Evolutionary conservation across 1,140 invertebrate genomes (phyloP).

Genomic region (Magallana angulata): DNA sequence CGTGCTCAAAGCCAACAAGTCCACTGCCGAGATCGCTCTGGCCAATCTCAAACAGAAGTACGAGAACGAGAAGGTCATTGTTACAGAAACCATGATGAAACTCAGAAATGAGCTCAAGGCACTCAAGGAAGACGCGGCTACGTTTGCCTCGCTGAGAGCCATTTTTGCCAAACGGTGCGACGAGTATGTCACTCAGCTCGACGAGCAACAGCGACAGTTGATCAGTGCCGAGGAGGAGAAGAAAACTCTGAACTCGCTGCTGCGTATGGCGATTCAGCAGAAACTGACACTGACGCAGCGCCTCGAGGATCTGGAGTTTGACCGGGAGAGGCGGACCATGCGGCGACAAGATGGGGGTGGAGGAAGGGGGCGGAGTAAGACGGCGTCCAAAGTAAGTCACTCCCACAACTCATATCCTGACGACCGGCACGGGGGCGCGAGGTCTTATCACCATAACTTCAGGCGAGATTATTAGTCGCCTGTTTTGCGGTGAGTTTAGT

Average conservation of each 20-base stretch:
- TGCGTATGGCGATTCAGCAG: slow-evolving; percentile 97
- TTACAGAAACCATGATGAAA: slow-evolving; percentile 98
- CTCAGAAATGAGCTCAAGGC: slow-evolving; percentile 95
- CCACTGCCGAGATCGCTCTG: slow-evolving; percentile 98
- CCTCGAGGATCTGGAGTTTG: slow-evolving; percentile 97
- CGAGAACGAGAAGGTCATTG: slow-evolving; percentile 98
- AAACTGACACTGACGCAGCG: slow-evolving; percentile 94
- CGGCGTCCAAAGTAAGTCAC: slow-evolving; percentile 76
- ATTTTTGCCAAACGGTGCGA: slow-evolving; percentile 99
- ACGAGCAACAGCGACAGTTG: slow-evolving; percentile 86
- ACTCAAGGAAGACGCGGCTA: slow-evolving; percentile 98
- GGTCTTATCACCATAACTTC: slow-evolving; percentile 56
- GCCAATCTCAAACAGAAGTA: slow-evolving; percentile 99
- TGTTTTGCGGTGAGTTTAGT: slow-evolving; percentile 20
- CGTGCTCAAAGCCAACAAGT: slow-evolving; percentile 99
- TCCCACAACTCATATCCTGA: slow-evolving; percentile 66
- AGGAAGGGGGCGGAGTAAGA: slow-evolving; percentile 66
- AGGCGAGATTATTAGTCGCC: slow-evolving; percentile 57
- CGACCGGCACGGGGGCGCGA: slow-evolving; percentile 61
- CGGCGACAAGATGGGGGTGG: slow-evolving; percentile 67
- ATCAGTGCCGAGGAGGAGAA: slow-evolving; percentile 96
- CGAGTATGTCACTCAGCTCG: slow-evolving; percentile 98
- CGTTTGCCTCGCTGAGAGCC: slow-evolving; percentile 98
- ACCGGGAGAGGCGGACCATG: slow-evolving; percentile 85
- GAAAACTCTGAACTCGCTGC: slow-evolving; percentile 97